Conservation (phyloP, 2,797 vertebrate species). For the Hoplostethus atlanticus region DNA sequence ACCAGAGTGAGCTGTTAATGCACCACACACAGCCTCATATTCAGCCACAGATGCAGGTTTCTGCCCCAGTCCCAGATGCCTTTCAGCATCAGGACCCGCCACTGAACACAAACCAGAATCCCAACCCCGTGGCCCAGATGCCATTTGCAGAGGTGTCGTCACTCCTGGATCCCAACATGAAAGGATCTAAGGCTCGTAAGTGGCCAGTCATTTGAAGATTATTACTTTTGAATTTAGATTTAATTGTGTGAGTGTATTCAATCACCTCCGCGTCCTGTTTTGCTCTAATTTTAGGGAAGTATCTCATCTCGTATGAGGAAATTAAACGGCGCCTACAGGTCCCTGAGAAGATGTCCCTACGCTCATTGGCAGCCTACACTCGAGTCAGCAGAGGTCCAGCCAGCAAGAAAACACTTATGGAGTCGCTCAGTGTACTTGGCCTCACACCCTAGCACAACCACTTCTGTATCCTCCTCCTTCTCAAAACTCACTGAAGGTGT, state of each 20-base stretch:
- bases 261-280: not conserved
- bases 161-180: slow-evolving; percentile 89
- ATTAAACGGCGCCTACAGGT: slow-evolving; percentile 85
- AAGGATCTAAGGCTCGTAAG: slow-evolving; percentile 87
- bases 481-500: slow-evolving; percentile 88
- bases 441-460: slow-evolving; percentile 87
- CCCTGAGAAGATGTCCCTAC: slow-evolving; percentile 88
- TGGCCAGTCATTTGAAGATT: slow-evolving; percentile 30
- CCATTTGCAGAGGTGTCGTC: slow-evolving; percentile 88
- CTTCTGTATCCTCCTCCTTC: slow-evolving; percentile 87
- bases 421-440: slow-evolving; percentile 83
- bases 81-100: slow-evolving; percentile 49
- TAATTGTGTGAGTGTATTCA: not conserved
- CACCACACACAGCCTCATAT: slow-evolving; percentile 58
- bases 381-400: slow-evolving; percentile 88
- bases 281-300: slow-evolving; percentile 68
- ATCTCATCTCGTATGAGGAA: slow-evolving; percentile 85
- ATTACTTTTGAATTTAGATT: not conserved
- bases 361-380: slow-evolving; percentile 87
- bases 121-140: slow-evolving; percentile 61
- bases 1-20: slow-evolving; percentile 70
- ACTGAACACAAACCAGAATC: slow-evolving; percentile 18
- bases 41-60: slow-evolving; percentile 65
- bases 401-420: slow-evolving; percentile 85
- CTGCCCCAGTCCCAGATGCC: slow-evolving; percentile 26